Evolutionary conservation across 2,113 vertebrate genomes (phyloP).

Genomic region (Reinhardtius hippoglossoides): DNA sequence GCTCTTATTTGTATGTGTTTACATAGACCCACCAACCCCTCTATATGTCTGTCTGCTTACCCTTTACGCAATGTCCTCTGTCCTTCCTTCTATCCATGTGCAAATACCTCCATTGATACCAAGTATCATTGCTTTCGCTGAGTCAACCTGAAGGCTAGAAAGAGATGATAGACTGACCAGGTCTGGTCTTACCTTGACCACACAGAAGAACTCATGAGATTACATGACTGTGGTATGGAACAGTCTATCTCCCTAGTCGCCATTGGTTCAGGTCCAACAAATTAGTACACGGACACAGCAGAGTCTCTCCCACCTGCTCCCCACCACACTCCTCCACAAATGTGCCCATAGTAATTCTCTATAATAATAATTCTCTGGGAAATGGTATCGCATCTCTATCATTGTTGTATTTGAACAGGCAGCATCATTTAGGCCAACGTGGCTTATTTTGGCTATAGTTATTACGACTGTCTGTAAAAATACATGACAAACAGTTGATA

Average conservation of each 20-base stretch:
- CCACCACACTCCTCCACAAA: constrained; percentile 31
- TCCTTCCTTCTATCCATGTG: background rate
- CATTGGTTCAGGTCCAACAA: constrained; percentile 47
- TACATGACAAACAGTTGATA: constrained; percentile 26
- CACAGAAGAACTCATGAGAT: constrained; percentile 8
- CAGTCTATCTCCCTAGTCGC: constrained; percentile 2
- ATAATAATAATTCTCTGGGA: constrained; percentile 30
- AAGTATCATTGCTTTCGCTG: background rate
- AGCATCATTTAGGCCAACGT: constrained; percentile 4
- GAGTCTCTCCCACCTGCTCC: constrained; percentile 54
- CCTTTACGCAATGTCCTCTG: background rate
- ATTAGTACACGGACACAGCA: constrained; percentile 46
- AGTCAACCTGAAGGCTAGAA: background rate
- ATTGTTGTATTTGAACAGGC: constrained; percentile 27
- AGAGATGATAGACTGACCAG: background rate
- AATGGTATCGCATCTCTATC: constrained; percentile 2
- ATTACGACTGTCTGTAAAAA: constrained; percentile 32
- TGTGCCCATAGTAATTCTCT: background rate
- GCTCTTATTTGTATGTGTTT: constrained; percentile 14
- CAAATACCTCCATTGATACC: background rate
- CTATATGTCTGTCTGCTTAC: constrained; percentile 13
- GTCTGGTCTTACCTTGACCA: background rate
- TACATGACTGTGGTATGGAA: constrained; percentile 26
- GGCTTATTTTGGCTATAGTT: constrained; percentile 26
- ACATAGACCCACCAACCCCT: constrained; percentile 8